phyloP scores from a whole-genome alignment of 1,140 invertebrate genomes.

The Geopemphigus sp. region DNA sequence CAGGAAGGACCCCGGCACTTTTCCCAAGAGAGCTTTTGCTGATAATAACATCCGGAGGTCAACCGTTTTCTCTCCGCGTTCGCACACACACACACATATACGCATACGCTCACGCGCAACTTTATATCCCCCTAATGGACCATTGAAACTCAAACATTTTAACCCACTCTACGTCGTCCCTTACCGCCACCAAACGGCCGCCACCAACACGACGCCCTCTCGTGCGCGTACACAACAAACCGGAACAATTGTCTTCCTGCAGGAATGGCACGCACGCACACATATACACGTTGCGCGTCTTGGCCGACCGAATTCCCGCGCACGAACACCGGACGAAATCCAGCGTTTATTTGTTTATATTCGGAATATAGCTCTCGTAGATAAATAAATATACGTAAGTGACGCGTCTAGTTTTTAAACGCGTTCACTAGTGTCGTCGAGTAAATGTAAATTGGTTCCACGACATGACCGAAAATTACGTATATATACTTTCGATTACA shows the following conservation, averaged over 20 bases:
- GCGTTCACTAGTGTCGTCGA: too few species aligned
- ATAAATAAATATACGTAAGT: too few species aligned
- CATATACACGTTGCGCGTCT: neutral
- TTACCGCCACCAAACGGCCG: slow-evolving; percentile 1
- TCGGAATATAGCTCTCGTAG: too few species aligned
- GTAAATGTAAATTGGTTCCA: too few species aligned
- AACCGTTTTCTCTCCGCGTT: slow-evolving; percentile 29
- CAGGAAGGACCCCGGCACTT: slow-evolving; percentile 31
- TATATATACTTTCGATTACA: too few species aligned
- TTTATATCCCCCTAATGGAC: slow-evolving; percentile 36
- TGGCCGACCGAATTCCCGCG: neutral
- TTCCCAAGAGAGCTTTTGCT: slow-evolving; percentile 48
- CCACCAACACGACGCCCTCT: neutral
- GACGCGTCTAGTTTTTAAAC: too few species aligned
- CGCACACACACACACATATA: too few species aligned
- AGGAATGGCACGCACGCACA: neutral
- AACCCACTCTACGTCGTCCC: neutral
- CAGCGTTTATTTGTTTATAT: too few species aligned
- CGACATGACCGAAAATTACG: too few species aligned
- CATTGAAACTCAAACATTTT: slow-evolving; percentile 38
- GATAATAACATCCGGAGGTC: slow-evolving; percentile 49
- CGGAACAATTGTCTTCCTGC: slow-evolving; percentile 3
- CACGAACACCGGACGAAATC: too few species aligned
- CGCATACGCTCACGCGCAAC: neutral
- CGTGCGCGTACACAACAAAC: slow-evolving; percentile 1